Evolutionary conservation across 1,140 invertebrate genomes (phyloP), one percentile per base, ranked within the genome.

Genomic region (Phymastichus coffea): DNA sequence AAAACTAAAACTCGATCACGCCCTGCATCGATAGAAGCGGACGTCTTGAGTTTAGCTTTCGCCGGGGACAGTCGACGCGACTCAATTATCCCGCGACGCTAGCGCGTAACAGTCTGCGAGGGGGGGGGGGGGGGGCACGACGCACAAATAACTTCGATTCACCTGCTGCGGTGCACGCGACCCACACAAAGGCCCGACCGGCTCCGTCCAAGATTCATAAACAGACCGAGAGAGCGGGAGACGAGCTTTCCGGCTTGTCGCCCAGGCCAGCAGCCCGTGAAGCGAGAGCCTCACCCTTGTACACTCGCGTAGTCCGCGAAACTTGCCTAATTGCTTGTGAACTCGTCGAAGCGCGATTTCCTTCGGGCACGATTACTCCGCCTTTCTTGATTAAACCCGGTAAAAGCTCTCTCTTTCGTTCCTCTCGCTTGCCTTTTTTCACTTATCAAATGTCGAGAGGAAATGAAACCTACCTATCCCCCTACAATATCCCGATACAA

Each of bases 301-400:
- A n/a, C n/a, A n/a, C n/a, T n/a, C n/a, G n/a, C n/a, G n/a, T n/a
- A n/a, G n/a, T 15, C 43, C 17, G 19, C 22, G 23, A 49, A 61
- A 61, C 59, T 61, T 61, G 38, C 44, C 59, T 61, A 61, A 61
- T 61, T 61, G 59, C 52, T 61, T 61, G 37, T 8, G 52, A 40
- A 51, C 38, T 65, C 63, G 59, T 62, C 56, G 59, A 59, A 65
- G 49, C 53, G 54, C 59, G 63, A 65, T 65, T 62, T 65, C 58
- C 52, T 61, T 56, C 59, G 52, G 52, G 52, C 52, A 43, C 52
- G 59, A 56, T 61, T 61, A 61, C 35, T 26, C 6, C 1, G 1
- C 7, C 6, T 25, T 8, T 17, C 35, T 46, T 44, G 53, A 56
- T 56, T 46, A 54, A 54, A 26, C 47, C 7, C 47, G 35, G 35